Evolutionary conservation across 2,888 invertebrate genomes (phyloP).

Genomic region (Trichogramma dendrolimi): DNA sequence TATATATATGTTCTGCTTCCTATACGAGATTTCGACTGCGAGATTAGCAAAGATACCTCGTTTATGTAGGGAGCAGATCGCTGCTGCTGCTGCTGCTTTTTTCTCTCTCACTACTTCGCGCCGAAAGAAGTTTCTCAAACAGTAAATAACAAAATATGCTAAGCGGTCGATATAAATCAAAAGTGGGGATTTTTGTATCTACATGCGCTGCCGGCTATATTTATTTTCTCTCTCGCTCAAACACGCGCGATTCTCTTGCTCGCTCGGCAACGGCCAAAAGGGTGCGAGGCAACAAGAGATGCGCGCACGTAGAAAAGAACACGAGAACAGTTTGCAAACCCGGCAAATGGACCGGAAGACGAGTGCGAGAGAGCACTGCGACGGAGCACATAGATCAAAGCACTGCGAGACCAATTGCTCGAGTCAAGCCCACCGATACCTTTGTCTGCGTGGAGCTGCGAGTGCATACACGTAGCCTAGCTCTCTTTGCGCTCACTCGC

Average conservation of each 20-base stretch:
- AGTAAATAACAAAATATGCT: slow-evolving; percentile 54
- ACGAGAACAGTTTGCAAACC: slow-evolving; percentile 49
- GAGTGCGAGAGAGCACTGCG: background rate
- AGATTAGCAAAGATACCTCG: slow-evolving; percentile 2
- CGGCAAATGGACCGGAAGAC: slow-evolving; percentile 50
- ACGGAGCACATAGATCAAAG: too few species aligned
- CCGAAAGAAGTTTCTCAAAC: slow-evolving; percentile 50
- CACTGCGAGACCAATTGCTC: background rate
- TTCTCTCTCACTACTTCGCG: slow-evolving; percentile 39
- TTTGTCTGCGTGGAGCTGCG: background rate
- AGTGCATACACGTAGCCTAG: background rate
- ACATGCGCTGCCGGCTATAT: slow-evolving; percentile 14
- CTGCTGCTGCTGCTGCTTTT: slow-evolving; percentile 5
- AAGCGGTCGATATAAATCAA: slow-evolving; percentile 53
- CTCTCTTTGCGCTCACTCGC: background rate
- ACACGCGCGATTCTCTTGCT: slow-evolving; percentile 10
- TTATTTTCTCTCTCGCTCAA: slow-evolving; percentile 13
- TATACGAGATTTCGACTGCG: slow-evolving; percentile 4
- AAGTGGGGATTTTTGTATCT: slow-evolving; percentile 35
- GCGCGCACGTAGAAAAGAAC: slow-evolving; percentile 28
- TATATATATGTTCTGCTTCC: slow-evolving; percentile 1
- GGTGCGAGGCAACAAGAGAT: slow-evolving; percentile 25
- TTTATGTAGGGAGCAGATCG: slow-evolving; percentile 27
- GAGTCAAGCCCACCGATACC: background rate
- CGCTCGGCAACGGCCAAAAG: background rate